Evolutionary conservation across 2,888 invertebrate genomes (phyloP), one percentile per base, ranked within the genome.

Genomic region (Chironomus tentans): DNA sequence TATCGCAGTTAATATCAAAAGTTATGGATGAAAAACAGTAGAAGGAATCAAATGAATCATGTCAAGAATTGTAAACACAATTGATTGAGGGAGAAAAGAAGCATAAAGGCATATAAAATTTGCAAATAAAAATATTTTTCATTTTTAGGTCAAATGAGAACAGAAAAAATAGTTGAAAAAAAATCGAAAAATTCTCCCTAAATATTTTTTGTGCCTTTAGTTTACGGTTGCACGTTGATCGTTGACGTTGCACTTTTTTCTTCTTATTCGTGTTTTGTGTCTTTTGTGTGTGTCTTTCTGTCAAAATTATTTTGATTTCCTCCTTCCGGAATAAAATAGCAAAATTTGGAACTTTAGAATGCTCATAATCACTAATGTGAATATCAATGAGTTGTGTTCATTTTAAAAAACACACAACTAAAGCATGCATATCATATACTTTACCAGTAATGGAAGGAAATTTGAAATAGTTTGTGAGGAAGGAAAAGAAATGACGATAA

Each of bases 141-240:
- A 56, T 74, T 74, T 74, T 74, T 74, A 74, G 74, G 74, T 74
- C 74, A 74, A 74, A 68, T 47, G 21, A 24, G 73, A 28, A 61
- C 48, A n/a, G 38, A 70, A n/a, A 69, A 10, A 28, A 28, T 28
- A 13, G 71, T 50, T 62, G 65, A 28, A 47, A 73, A n/a, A n/a
- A 73, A 73, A 73, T 73, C 73, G 73, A 73, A 73, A n/a, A 65
- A 65, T 65, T 12, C 18, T 56, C 56, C 15, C n/a, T 56, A 56
- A 15, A n/a, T n/a, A 56, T 15, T 70, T 70, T 70, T 70, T 28
- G 15, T 56, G 6, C 56, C 56, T 56, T 56, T 56, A 56, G 74
- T 74, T 48, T 68, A 38, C 48, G n/a, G 47, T 74, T 68, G 74
- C 74, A 65, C 68, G 65, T 68, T 74, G 28, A 15, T 62, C 46